Percentiles rank a stretch among this genome's conserved stretches.
These are phyloP conservation scores for Petroica traversi DNA, from an alignment of 2,113 vertebrate genomes.

Conservation along the genomic window DNA sequence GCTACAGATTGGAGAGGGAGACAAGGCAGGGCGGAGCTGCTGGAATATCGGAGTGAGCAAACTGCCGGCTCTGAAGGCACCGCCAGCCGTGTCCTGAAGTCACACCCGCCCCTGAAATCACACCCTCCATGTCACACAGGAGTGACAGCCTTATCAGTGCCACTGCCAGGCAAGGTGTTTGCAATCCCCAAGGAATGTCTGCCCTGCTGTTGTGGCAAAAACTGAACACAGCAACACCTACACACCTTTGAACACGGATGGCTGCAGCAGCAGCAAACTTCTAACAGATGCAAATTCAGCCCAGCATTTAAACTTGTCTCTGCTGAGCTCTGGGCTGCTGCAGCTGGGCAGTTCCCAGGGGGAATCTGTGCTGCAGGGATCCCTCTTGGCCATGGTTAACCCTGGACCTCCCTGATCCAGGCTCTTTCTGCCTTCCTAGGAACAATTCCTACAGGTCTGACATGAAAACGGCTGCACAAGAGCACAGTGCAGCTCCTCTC, in stretches of 20 bases:
- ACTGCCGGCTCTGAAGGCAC: neutral
- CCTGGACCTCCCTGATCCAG: neutral
- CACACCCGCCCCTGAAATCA: neutral
- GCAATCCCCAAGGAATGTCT: neutral
- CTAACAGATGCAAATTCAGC: neutral
- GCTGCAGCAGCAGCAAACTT: neutral
- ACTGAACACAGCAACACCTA: neutral
- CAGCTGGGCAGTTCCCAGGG: neutral
- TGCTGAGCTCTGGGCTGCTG: neutral
- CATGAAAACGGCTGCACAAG: fast-evolving
- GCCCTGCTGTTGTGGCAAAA: neutral
- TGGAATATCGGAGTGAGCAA: neutral
- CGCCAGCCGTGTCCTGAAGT: neutral
- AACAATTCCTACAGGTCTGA: neutral
- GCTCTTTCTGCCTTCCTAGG: neutral
- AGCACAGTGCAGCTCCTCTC: fast-evolving
- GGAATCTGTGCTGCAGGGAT: neutral
- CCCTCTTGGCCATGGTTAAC: neutral
- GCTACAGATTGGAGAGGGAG: slow-evolving; percentile 8
- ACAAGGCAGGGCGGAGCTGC: slow-evolving; percentile 49
- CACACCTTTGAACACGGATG: neutral
- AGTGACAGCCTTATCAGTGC: neutral
- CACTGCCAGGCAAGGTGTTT: neutral
- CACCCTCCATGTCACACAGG: neutral
- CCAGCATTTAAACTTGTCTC: neutral